These are phyloP conservation scores for Drosophila nr. fundita DNA, from an alignment of 2,888 invertebrate genomes.

Conservation along the genomic window DNA sequence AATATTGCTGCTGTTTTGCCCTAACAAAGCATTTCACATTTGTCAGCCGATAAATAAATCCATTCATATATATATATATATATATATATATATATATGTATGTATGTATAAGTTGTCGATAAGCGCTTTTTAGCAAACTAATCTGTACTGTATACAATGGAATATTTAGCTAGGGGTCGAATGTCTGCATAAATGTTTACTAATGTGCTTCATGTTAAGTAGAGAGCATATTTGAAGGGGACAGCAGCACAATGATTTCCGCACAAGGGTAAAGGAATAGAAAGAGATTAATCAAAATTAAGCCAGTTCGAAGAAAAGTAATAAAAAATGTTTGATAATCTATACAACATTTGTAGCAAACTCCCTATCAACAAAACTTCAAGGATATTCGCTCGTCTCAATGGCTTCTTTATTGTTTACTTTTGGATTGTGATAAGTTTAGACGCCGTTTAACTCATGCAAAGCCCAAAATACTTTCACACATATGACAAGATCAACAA, in stretches of 20 bases:
- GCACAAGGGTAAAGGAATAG: background rate
- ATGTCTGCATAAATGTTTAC: background rate
- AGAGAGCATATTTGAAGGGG: background rate
- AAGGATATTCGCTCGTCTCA: background rate
- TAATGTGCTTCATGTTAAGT: background rate
- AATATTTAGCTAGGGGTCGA: background rate
- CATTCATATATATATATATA: no score
- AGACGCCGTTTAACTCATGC: slow-evolving; percentile 9
- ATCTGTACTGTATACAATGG: slow-evolving; percentile 17
- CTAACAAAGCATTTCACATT: slow-evolving; percentile 13
- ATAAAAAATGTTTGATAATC: background rate
- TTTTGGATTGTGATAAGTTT: slow-evolving; percentile 5
- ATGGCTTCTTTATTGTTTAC: slow-evolving; percentile 22
- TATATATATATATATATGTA: background rate
- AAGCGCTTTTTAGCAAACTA: slow-evolving; percentile 16
- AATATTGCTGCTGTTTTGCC: slow-evolving; percentile 8
- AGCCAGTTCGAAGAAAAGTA: background rate
- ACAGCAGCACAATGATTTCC: background rate
- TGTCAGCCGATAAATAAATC: slow-evolving; percentile 10
- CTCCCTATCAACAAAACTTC: background rate
- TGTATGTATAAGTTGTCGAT: slow-evolving; percentile 1
- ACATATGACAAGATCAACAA: slow-evolving; percentile 5
- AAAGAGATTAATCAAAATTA: background rate
- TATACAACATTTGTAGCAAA: background rate
- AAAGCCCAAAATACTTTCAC: slow-evolving; percentile 22